A percentile compares a stretch with the other conserved stretches of the same genome.
Evolutionary conservation across 64 coral and sea anemone species (phyloP).

Genomic region (Trachythela sp.): DNA sequence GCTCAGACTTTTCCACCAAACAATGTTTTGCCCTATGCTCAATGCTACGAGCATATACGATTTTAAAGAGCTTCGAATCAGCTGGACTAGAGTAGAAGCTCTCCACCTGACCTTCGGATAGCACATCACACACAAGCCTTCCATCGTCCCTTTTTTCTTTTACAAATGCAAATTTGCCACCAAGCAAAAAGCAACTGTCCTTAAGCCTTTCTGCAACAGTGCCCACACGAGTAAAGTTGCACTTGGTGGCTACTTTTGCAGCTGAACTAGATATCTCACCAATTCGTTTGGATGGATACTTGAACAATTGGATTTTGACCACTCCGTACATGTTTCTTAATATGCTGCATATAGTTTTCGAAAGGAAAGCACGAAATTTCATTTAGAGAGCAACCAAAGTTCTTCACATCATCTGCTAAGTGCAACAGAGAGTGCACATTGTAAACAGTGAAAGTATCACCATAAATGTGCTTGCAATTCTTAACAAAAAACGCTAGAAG

Average conservation of each 20-base stretch:
- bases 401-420: neutral
- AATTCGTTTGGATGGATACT: neutral
- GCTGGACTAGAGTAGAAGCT: neutral
- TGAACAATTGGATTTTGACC: neutral
- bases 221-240: neutral
- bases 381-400: neutral
- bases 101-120: too few species aligned
- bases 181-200: too few species aligned
- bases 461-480: neutral
- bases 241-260: neutral
- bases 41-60: neutral
- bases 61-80: neutral
- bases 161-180: neutral
- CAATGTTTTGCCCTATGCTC: too few species aligned
- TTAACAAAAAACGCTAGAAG: neutral
- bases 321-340: neutral
- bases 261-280: neutral
- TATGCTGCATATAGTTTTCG: neutral
- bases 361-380: neutral
- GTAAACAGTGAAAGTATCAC: neutral
- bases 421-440: neutral
- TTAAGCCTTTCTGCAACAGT: neutral
- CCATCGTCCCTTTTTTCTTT: neutral
- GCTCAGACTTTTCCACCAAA: neutral
- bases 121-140: neutral